These are phyloP conservation scores for Epirrita christyi DNA, from an alignment of 2,888 invertebrate genomes.

Conservation along the genomic window DNA sequence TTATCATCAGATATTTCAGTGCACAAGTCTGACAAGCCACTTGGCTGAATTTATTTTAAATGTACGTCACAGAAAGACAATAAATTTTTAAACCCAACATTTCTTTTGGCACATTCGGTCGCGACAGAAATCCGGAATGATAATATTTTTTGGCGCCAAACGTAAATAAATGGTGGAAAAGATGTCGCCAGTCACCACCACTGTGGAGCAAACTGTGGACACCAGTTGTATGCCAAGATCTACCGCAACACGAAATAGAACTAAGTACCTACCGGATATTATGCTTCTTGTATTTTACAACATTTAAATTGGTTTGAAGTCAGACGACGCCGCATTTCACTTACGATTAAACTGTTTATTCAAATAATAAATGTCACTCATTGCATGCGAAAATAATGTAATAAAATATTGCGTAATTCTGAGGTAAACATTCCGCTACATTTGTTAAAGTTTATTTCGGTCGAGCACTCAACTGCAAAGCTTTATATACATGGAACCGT, in stretches of 20 bases:
- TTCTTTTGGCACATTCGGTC: constrained; percentile 59
- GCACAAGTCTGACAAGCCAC: not conserved
- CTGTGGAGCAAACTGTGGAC: constrained; percentile 38
- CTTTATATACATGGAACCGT: constrained; percentile 13
- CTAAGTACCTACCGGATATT: constrained; percentile 29
- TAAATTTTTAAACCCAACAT: constrained; percentile 50
- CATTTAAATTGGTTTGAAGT: constrained; percentile 33
- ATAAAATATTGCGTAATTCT: constrained; percentile 34
- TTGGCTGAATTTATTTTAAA: not conserved
- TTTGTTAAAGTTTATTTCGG: constrained; percentile 30
- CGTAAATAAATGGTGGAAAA: constrained; percentile 71
- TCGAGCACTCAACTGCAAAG: constrained; percentile 11
- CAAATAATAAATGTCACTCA: constrained; percentile 36
- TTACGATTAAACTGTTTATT: constrained; percentile 18
- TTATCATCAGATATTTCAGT: too few relatives aligned
- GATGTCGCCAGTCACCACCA: constrained; percentile 50
- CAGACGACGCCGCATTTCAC: constrained; percentile 23
- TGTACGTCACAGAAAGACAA: constrained; percentile 45
- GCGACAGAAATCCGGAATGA: constrained; percentile 53
- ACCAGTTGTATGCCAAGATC: constrained; percentile 40
- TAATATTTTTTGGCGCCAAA: constrained; percentile 76
- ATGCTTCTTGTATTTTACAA: constrained; percentile 28
- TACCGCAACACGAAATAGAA: constrained; percentile 25
- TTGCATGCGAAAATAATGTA: constrained; percentile 27
- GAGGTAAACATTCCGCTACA: constrained; percentile 30